Conservation (phyloP, 2,113 vertebrate genomes). For the Melanerpes aurifrons region DNA sequence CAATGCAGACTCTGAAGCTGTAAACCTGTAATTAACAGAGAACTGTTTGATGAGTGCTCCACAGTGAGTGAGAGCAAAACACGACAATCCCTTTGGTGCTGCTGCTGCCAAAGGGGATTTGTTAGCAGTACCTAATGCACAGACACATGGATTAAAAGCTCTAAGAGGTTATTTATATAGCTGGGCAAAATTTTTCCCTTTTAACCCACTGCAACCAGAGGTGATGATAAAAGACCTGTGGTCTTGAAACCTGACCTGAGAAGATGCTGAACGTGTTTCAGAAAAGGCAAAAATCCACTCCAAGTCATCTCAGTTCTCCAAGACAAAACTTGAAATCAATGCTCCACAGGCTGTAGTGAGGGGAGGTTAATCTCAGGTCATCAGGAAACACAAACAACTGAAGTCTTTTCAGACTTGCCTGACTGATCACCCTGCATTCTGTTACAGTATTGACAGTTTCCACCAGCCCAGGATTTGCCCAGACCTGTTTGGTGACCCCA, state of each 20-base stretch:
- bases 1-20: no score
- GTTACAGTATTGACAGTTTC: background rate
- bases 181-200: background rate
- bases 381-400: background rate
- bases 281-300: background rate
- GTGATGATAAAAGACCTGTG: background rate
- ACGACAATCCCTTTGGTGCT: background rate
- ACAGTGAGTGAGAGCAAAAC: background rate
- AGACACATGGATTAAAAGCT: background rate
- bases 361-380: background rate
- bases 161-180: background rate
- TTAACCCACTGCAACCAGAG: background rate
- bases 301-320: background rate
- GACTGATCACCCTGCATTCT: background rate
- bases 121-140: background rate
- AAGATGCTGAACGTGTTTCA: background rate
- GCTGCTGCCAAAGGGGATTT: background rate
- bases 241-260: background rate
- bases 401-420: background rate
- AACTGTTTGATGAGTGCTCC: background rate
- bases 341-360: background rate
- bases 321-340: background rate
- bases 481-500: background rate
- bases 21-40: background rate
- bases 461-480: background rate